Conservation (phyloP, 2,113 vertebrate species). For the Ceyx melanurus region DNA sequence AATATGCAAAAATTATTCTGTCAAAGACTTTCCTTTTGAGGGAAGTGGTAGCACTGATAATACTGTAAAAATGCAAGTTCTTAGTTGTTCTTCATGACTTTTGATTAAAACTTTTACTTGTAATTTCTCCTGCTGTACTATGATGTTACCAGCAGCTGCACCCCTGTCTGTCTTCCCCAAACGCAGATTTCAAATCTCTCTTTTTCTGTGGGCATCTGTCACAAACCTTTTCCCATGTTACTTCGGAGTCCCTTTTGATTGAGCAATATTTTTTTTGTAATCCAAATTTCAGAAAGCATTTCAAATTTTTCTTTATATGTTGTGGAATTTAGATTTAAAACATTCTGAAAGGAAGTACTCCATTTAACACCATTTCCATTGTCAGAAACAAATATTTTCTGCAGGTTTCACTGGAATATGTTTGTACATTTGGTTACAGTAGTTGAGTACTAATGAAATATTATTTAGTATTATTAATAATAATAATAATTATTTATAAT, state of each 20-base stretch:
- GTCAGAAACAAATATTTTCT: not conserved
- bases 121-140: not conserved
- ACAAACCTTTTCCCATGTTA: not conserved
- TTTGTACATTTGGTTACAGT: not conserved
- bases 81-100: not conserved
- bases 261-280: not conserved
- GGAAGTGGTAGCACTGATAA: not conserved
- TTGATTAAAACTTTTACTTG: not conserved
- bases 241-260: not conserved
- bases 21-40: not conserved
- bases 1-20: not conserved
- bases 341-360: not conserved
- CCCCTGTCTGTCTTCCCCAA: not conserved
- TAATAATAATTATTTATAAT: too few relatives aligned
- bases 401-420: not conserved
- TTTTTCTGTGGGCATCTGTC: not conserved
- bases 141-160: not conserved
- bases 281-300: not conserved
- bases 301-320: not conserved
- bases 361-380: not conserved
- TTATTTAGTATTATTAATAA: too few relatives aligned
- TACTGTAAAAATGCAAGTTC: not conserved
- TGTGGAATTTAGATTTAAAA: not conserved
- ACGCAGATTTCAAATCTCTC: not conserved
- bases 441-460: not conserved